Conservation (phyloP, 2,888 invertebrate genomes). For the Liopterus haemorrhoidalis region DNA sequence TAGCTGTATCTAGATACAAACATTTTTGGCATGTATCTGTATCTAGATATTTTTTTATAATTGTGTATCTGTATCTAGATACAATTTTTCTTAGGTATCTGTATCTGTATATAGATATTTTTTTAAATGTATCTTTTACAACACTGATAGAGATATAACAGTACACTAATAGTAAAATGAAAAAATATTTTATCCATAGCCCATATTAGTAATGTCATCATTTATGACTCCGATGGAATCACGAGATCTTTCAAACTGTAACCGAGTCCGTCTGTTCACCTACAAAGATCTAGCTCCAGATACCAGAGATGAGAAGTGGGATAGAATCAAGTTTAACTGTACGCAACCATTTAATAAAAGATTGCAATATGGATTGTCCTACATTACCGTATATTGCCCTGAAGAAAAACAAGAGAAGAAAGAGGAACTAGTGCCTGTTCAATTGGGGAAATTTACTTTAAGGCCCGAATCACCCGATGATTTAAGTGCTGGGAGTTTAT, state of each 20-base stretch:
- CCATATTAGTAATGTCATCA: constrained; percentile 68
- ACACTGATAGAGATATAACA: no score
- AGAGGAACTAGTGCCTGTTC: constrained; percentile 28
- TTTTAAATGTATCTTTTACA: no score
- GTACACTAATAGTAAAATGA: not conserved
- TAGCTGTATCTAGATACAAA: no score
- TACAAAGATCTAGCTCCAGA: constrained; percentile 54
- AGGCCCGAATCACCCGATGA: constrained; percentile 53
- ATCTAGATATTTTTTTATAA: no score
- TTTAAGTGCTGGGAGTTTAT: constrained; percentile 58
- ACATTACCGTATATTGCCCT: constrained; percentile 61
- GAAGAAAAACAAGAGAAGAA: constrained; percentile 26
- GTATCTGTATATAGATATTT: no score
- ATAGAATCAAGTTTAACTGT: constrained; percentile 74
- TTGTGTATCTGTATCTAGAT: no score
- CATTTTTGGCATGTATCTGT: no score
- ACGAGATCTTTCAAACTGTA: constrained; percentile 56
- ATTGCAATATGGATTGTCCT: constrained; percentile 73
- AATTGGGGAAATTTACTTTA: constrained; percentile 48
- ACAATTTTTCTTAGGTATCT: no score
- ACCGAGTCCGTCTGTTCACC: constrained; percentile 70
- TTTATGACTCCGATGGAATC: constrained; percentile 75
- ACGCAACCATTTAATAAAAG: constrained; percentile 82
- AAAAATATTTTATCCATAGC: constrained; percentile 51
- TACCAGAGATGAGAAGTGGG: constrained; percentile 65